Conservation (phyloP, 2,888 invertebrate species). For the Nemapogon koenigi region DNA sequence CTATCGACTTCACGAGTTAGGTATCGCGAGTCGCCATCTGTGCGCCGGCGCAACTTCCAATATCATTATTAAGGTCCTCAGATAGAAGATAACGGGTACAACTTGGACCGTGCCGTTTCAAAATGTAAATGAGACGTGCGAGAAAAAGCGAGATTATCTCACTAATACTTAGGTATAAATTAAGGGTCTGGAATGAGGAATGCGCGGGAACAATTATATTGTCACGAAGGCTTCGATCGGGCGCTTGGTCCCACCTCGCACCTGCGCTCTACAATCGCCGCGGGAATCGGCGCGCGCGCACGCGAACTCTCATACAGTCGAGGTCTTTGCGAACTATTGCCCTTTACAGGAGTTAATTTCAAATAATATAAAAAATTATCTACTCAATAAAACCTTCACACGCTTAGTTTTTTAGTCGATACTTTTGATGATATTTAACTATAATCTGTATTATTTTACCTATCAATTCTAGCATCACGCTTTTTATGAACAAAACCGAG, state of each 20-base stretch:
- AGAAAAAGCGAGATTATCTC: conserved; percentile 56
- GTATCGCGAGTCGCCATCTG: conserved; percentile 22
- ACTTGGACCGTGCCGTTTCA: conserved; percentile 20
- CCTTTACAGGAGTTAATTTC: too few relatives aligned
- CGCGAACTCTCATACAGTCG: too few relatives aligned
- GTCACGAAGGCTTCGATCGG: conserved; percentile 43
- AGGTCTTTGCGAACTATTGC: too few relatives aligned
- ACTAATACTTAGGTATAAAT: conserved; percentile 55
- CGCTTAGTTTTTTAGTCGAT: too few relatives aligned
- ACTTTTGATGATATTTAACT: too few relatives aligned
- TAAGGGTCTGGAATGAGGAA: conserved; percentile 48
- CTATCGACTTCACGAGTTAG: conserved; percentile 21
- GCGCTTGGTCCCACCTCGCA: conserved; percentile 22
- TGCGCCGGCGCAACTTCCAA: conserved; percentile 19
- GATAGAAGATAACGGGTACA: conserved; percentile 10
- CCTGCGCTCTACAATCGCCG: conserved; percentile 28
- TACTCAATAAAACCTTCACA: too few relatives aligned
- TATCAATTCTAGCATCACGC: too few relatives aligned
- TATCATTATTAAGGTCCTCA: conserved; percentile 46
- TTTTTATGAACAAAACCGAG: too few relatives aligned
- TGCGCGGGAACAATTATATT: conserved; percentile 56
- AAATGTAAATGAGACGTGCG: conserved; percentile 59
- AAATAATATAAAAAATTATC: too few relatives aligned
- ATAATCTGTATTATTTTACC: too few relatives aligned
- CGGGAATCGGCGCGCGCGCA: conserved; percentile 31